phyloP scores from a whole-genome alignment of 2,113 vertebrate genomes.

The Hepsetus odoe region DNA sequence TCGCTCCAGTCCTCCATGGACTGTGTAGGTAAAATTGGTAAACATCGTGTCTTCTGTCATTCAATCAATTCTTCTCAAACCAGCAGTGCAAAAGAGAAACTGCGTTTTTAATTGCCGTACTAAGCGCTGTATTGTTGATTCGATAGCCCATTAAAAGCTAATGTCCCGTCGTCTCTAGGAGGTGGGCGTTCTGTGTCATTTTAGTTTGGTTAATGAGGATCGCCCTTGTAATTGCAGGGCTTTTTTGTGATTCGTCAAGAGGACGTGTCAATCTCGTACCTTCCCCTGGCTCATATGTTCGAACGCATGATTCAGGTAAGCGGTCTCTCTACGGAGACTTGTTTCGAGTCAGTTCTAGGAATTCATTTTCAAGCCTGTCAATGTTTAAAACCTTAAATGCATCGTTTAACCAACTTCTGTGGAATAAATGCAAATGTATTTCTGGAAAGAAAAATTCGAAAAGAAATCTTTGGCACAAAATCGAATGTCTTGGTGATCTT shows the following conservation, averaged over 20 bases:
- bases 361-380: too few relatives aligned
- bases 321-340: too few relatives aligned
- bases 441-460: too few relatives aligned
- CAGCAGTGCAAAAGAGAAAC: conserved; percentile 59
- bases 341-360: neutral
- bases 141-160: neutral
- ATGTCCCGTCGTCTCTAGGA: conserved; percentile 60
- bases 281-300: conserved; percentile 82
- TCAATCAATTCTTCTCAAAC: conserved; percentile 68
- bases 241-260: conserved; percentile 74
- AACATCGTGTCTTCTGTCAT: conserved; percentile 72
- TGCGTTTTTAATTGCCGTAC: conserved; percentile 51
- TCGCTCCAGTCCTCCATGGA: conserved; percentile 51
- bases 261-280: conserved; percentile 81
- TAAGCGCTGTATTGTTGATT: conserved; percentile 52
- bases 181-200: conserved; percentile 12
- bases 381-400: too few relatives aligned
- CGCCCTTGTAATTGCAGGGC: conserved; percentile 63
- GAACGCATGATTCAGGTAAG: conserved; percentile 81
- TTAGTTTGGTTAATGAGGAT: neutral
- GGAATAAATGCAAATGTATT: too few relatives aligned
- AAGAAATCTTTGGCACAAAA: too few relatives aligned
- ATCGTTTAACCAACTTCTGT: too few relatives aligned
- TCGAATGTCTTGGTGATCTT: too few relatives aligned
- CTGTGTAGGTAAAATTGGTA: conserved; percentile 71